Conservation (phyloP, 2,113 vertebrate genomes). For the Varanus komodoensis region DNA sequence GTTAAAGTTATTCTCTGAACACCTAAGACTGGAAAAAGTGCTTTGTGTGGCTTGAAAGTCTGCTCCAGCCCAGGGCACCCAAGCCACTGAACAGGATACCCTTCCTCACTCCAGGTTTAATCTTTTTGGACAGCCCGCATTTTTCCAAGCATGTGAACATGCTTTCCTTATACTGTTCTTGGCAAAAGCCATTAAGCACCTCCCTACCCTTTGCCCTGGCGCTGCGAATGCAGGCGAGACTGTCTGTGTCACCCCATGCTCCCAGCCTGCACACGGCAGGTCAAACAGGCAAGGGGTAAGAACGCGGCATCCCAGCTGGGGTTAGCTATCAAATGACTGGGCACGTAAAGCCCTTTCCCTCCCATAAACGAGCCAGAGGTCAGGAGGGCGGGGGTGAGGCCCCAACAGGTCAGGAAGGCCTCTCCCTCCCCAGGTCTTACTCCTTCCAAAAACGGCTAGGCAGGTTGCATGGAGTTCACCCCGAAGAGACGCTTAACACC, state of each 20-base stretch:
- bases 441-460: slow-evolving; percentile 27
- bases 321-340: slow-evolving; percentile 67
- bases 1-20: neutral
- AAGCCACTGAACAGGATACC: neutral
- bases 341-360: slow-evolving; percentile 60
- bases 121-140: neutral
- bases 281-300: neutral
- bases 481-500: no score
- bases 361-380: slow-evolving; percentile 48
- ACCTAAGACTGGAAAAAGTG: neutral
- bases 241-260: neutral
- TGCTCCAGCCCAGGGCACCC: neutral
- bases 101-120: neutral
- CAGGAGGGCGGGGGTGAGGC: slow-evolving; percentile 56
- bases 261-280: neutral
- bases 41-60: neutral
- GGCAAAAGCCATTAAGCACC: neutral
- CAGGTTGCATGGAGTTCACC: neutral
- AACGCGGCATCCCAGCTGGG: slow-evolving; percentile 26
- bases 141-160: neutral
- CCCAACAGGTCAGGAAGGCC: slow-evolving; percentile 22
- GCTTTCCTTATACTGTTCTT: neutral
- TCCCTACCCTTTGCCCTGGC: no score
- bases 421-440: neutral
- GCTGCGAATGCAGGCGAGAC: neutral